Base-by-base conservation (phyloP, 2,797 vertebrate genomes). In the Pantherophis vulpinus region DNA sequence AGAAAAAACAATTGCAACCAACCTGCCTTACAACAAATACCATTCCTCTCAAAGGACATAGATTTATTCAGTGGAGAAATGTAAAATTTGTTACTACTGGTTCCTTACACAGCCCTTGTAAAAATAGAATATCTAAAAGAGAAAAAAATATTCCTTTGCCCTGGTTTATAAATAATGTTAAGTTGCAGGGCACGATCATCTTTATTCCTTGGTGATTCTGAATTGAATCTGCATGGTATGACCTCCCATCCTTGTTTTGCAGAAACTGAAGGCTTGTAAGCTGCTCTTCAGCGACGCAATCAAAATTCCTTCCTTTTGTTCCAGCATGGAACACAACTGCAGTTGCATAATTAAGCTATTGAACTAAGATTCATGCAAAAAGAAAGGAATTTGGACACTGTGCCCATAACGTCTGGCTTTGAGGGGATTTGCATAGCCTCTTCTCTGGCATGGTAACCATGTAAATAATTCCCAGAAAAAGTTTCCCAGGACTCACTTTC, bases 331-430 rank as follows among this genome's bases (percentile, higher is more conserved):
- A 94, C 89, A 95, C 95, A 96, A 96, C 95, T 96, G 95, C 94
- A 96, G 96, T 96, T 94, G 95, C 96, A 97, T 96, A 97, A 97
- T 96, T 96, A 96, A 96, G 95, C 95, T 94, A 96, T 96, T 97
- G 96, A 97, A 93, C 66, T 92, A 95, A 96, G 96, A 96, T 97
- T 96, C 96, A 94, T 96, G 94, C 95, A 95, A 94, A 96, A 97
- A 96, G 95, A 95, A 96, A 96, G 90, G 92, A 96, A 97, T 97
- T 96, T 97, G 96, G 96, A 96, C 92, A 93, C 96, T 95, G 95
- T 95, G 95, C 95, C 94, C 92, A 95, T 94, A 96, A 93, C 90
- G 95, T 96, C 96, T 96, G 96, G 92, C 90, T 96, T 95, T 96
- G 90, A 96, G 95, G 94, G 91, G 94, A 96, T 97, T 97, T 97